These are phyloP conservation scores for Prenolepis imparis DNA, from an alignment of 2,888 invertebrate genomes.

Conservation along the genomic window DNA sequence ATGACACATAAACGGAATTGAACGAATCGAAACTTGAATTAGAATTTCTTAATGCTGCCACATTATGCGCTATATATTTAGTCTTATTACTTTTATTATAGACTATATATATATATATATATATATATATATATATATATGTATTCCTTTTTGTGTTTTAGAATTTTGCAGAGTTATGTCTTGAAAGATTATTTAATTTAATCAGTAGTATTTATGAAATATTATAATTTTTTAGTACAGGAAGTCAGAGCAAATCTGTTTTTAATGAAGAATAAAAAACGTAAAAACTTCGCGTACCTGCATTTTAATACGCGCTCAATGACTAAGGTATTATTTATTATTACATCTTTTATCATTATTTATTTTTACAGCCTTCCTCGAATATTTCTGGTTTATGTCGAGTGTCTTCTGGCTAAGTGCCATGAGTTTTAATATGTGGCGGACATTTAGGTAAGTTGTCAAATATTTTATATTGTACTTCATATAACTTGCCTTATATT, in stretches of 20 bases:
- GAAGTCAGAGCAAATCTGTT: background rate
- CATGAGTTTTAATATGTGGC: conserved; percentile 95
- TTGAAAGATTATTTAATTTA: background rate
- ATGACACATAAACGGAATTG: too few relatives aligned
- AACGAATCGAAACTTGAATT: too few relatives aligned
- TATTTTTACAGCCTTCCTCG: conserved; percentile 90
- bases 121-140: too few relatives aligned
- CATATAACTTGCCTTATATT: background rate
- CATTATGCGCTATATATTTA: too few relatives aligned
- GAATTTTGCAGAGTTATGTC: background rate
- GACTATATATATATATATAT: too few relatives aligned
- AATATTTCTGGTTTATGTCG: conserved; percentile 91
- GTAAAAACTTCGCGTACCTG: too few relatives aligned
- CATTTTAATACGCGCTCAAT: background rate
- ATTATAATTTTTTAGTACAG: background rate
- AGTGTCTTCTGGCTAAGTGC: conserved; percentile 95
- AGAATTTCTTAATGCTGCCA: too few relatives aligned
- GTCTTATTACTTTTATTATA: too few relatives aligned
- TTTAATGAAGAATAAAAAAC: too few relatives aligned
- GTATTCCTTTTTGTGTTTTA: background rate
- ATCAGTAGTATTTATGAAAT: background rate
- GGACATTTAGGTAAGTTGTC: conserved; percentile 91
- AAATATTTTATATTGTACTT: background rate
- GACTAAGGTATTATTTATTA: background rate
- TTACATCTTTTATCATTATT: conserved; percentile 9